Evolutionary conservation across 2,797 vertebrate genomes (phyloP).

Genomic region (Fundulus diaphanus): DNA sequence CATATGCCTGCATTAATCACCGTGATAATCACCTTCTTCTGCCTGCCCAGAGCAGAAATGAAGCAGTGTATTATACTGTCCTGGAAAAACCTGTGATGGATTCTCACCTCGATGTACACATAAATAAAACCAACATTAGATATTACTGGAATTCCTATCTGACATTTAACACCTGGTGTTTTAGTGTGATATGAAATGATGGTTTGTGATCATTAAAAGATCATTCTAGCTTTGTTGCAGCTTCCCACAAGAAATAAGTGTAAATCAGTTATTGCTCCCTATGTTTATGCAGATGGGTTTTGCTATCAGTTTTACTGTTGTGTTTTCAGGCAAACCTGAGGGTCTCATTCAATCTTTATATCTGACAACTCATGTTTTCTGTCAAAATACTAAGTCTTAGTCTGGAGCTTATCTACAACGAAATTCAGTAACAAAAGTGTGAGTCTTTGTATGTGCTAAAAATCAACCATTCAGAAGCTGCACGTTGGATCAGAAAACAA

Average conservation of each 20-base stretch:
- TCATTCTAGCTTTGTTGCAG: conserved; percentile 19
- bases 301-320: background rate
- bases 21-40: conserved; percentile 69
- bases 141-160: conserved; percentile 23
- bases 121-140: conserved; percentile 56
- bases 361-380: background rate
- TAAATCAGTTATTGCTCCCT: background rate
- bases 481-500: too few relatives aligned
- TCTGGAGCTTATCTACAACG: background rate
- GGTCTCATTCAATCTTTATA: conserved; percentile 10
- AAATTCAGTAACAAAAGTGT: background rate
- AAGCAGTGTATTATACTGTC: conserved; percentile 39
- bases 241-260: conserved; percentile 5
- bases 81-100: conserved; percentile 53
- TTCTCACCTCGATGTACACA: conserved; percentile 34
- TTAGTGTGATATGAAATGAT: conserved; percentile 21
- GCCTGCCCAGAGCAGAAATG: conserved; percentile 55
- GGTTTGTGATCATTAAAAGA: conserved; percentile 31
- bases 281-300: background rate
- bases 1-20: conserved; percentile 72
- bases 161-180: conserved; percentile 26
- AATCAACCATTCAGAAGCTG: too few relatives aligned
- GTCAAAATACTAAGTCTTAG: background rate
- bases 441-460: background rate
- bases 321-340: conserved; percentile 4